A percentile compares a stretch with the other conserved stretches of the same genome.
These are phyloP conservation scores for Mystacides longicornis DNA, from an alignment of 2,888 invertebrate species.

Conservation along the genomic window DNA sequence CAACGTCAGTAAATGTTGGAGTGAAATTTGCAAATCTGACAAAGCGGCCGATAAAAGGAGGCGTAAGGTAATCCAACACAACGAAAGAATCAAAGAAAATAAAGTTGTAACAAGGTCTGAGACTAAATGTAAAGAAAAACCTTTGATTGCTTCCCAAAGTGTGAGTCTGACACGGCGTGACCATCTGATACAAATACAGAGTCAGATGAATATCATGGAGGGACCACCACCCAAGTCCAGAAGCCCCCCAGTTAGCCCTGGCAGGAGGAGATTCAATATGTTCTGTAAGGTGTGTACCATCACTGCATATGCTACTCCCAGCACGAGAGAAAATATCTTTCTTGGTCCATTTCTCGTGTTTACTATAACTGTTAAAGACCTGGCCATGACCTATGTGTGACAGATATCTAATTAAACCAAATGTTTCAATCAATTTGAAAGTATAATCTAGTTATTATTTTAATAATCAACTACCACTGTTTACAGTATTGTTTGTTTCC, in stretches of 20 bases:
- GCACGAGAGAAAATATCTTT: too few species aligned
- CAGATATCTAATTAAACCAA: too few species aligned
- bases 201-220: slow-evolving; percentile 13
- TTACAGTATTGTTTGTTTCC: too few species aligned
- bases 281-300: slow-evolving; percentile 27
- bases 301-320: too few species aligned
- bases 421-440: too few species aligned
- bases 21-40: slow-evolving; percentile 35
- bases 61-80: slow-evolving; percentile 30
- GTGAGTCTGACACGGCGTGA: neutral
- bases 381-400: too few species aligned
- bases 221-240: slow-evolving; percentile 1
- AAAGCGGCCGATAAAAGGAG: slow-evolving; percentile 32
- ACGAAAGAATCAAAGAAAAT: slow-evolving; percentile 37
- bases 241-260: slow-evolving; percentile 24
- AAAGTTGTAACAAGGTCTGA: slow-evolving; percentile 26
- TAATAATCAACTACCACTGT: too few species aligned
- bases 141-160: neutral
- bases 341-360: neutral
- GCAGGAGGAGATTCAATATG: slow-evolving; percentile 14
- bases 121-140: neutral
- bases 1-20: slow-evolving; percentile 39
- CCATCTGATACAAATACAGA: slow-evolving; percentile 18
- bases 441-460: too few species aligned
- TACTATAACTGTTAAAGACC: too few species aligned